Evolutionary conservation across 2,113 vertebrate genomes (phyloP), one percentile per base, ranked within the genome.

Genomic region (Phaethon lepturus): DNA sequence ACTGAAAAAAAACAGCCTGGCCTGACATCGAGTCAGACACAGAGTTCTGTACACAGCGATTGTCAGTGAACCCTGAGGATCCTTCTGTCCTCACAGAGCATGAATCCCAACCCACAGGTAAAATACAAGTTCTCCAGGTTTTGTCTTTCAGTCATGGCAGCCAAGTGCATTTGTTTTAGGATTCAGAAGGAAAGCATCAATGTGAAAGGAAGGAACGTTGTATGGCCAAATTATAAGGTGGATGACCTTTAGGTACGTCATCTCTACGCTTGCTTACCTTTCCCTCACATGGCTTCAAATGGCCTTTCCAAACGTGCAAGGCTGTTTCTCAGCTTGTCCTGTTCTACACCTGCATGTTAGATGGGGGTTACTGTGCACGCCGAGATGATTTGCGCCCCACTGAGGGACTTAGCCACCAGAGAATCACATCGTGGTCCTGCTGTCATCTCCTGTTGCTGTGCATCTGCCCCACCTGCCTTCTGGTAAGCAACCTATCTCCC

Each of bases 371-470:
- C 53, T 2, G 2, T 23, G 53, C n/a, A 31, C 2, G 12, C 19
- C 1, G 4, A 79, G 40, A 33, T 50, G 49, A 67, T 60, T 42
- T 68, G 20, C 1, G 0, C 22, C 44, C 26, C 28, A 0, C 18
- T 40, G 79, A 76, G 20, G 28, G 31, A 25, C 19, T 38, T 76
- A 9, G 26, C 45, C 73, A 56, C 33, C 53, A 83, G 29, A 42
- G 9, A 47, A 29, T 33, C 1, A 1, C 35, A 17, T 18, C 5
- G 2, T 26, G 40, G 24, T 49, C 38, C 25, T 3, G 4, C 35
- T 81, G 44, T 55, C 38, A 40, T 17, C 58, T 76, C 16, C 20
- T 28, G 25, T 35, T 88, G 23, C 62, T 58, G 12, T 76, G 52
- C 40, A 29, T 26, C 69, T 84, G 47, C 24, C 49, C 7, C 45